phyloP scores from a whole-genome alignment of 2,888 invertebrate species.

The Epistrophe grossulariae region DNA sequence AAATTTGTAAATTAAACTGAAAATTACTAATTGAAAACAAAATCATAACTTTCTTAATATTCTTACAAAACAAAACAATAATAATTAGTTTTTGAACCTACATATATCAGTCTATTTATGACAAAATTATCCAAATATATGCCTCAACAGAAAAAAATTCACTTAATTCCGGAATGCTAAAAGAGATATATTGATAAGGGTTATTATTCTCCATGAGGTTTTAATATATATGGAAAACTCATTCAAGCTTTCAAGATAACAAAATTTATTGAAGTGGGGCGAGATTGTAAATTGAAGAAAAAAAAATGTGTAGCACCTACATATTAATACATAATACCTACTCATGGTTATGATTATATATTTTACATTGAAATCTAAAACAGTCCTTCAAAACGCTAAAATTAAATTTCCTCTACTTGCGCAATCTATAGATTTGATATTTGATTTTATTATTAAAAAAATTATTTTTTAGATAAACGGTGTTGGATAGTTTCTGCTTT shows the following conservation, averaged over 20 bases:
- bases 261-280: slow-evolving; percentile 5
- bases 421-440: background rate
- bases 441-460: background rate
- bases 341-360: slow-evolving; percentile 6
- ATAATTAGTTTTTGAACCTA: too few relatives aligned
- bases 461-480: background rate
- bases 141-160: background rate
- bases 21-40: background rate
- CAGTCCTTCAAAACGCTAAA: background rate
- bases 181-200: background rate
- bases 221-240: background rate
- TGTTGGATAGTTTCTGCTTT: background rate
- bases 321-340: background rate
- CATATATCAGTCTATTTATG: background rate
- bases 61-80: too few relatives aligned
- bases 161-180: background rate
- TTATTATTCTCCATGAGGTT: background rate
- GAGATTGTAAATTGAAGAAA: background rate
- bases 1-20: background rate
- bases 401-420: background rate
- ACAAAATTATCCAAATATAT: background rate
- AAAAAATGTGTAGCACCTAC: background rate
- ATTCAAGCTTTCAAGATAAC: slow-evolving; percentile 4
- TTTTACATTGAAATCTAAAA: background rate
- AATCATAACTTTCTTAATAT: too few relatives aligned